Conservation (phyloP, 2,888 invertebrate genomes). For the Drosophila planitibia region DNA sequence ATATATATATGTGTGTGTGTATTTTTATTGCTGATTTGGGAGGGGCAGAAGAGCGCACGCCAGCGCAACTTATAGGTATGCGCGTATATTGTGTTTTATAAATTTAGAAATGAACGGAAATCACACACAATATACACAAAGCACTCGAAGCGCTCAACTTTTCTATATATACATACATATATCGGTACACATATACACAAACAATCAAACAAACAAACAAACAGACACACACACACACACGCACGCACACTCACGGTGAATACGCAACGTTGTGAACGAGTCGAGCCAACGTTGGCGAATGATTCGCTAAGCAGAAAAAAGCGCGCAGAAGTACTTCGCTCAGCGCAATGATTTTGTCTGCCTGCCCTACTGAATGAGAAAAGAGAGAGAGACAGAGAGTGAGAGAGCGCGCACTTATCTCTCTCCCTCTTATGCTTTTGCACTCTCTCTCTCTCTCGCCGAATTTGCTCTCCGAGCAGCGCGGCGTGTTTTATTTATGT, state of each 20-base stretch:
- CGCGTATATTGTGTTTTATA: constrained; percentile 55
- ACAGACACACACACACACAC: constrained; percentile 8
- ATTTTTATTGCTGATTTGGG: constrained; percentile 14
- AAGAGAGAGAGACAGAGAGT: background rate
- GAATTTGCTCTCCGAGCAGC: constrained; percentile 4
- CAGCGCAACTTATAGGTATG: constrained; percentile 42
- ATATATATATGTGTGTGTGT: background rate
- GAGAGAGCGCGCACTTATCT: constrained; percentile 36
- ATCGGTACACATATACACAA: constrained; percentile 12
- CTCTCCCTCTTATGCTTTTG: constrained; percentile 8
- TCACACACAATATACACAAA: constrained; percentile 36
- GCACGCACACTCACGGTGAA: constrained; percentile 32
- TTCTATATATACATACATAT: constrained; percentile 5
- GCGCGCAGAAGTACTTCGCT: constrained; percentile 68
- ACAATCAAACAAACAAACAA: constrained; percentile 5
- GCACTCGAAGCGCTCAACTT: constrained; percentile 18
- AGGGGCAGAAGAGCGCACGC: constrained; percentile 21
- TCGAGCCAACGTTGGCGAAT: constrained; percentile 64
- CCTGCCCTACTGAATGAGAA: constrained; percentile 10
- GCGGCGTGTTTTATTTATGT: constrained; percentile 29
- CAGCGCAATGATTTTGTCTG: constrained; percentile 13
- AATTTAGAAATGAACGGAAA: constrained; percentile 78
- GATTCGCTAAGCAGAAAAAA: constrained; percentile 41
- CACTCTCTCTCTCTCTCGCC: background rate
- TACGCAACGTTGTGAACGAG: constrained; percentile 71